Conservation (phyloP, 2,113 vertebrate genomes). For the Hassar affinis region DNA sequence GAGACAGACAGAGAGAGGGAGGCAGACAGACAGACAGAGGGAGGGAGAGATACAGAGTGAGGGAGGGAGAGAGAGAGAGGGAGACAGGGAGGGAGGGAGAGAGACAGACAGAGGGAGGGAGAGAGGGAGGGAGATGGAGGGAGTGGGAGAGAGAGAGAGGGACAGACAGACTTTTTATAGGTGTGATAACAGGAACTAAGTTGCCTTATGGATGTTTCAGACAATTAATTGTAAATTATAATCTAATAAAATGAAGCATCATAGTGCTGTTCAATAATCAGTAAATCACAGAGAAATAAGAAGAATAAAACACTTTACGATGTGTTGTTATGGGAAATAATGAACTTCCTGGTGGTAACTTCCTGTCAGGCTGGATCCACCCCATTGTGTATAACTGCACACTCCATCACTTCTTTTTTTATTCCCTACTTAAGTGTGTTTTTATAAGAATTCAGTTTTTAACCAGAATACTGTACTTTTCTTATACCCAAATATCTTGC, state of each 20-base stretch:
- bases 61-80: no score
- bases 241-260: neutral
- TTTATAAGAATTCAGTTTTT: neutral
- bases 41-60: no score
- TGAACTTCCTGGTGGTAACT: neutral
- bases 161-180: neutral
- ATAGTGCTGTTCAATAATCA: neutral
- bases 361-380: neutral
- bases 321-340: neutral
- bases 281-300: neutral
- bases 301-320: neutral
- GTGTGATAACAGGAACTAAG: neutral
- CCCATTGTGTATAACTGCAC: neutral
- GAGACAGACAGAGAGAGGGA: no score
- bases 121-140: no score
- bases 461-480: no score
- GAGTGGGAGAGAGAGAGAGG: neutral
- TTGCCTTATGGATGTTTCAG: neutral
- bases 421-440: neutral
- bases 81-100: no score
- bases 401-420: accelerated
- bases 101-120: no score
- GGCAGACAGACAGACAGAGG: no score
- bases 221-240: neutral
- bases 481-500: neutral